Conservation (phyloP, 2,797 vertebrate genomes). For the Cercopithecus diana region DNA sequence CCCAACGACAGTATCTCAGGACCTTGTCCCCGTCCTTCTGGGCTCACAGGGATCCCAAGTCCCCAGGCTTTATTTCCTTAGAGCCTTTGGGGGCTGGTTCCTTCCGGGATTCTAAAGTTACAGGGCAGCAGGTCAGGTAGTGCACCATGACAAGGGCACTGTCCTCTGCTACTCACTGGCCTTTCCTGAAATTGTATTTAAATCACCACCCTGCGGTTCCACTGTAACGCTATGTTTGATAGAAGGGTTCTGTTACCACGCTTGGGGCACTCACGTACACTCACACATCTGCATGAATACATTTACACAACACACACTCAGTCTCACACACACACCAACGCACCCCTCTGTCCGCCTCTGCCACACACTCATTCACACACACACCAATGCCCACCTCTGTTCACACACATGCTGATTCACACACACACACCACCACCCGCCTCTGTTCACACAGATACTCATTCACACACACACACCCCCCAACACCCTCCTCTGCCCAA, state of each 20-base stretch:
- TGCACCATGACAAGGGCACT: too few species aligned
- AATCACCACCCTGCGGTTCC: background rate
- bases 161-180: too few species aligned
- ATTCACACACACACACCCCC: background rate
- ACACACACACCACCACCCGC: fast-evolving
- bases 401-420: background rate
- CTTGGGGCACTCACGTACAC: fast-evolving
- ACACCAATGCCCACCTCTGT: fast-evolving
- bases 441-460: background rate
- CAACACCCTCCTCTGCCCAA: too few species aligned
- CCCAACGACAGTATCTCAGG: fast-evolving
- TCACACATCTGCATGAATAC: background rate
- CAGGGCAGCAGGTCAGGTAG: too few species aligned
- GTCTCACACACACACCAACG: background rate
- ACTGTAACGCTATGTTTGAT: background rate
- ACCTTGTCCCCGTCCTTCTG: too few species aligned
- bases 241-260: background rate
- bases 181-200: background rate
- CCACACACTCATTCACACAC: background rate
- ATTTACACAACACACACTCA: background rate
- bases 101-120: too few species aligned
- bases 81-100: too few species aligned
- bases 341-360: too few species aligned
- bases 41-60: background rate
- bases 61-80: too few species aligned